phyloP scores from a whole-genome alignment of 2,888 invertebrate genomes.

The Empis stercorea region DNA sequence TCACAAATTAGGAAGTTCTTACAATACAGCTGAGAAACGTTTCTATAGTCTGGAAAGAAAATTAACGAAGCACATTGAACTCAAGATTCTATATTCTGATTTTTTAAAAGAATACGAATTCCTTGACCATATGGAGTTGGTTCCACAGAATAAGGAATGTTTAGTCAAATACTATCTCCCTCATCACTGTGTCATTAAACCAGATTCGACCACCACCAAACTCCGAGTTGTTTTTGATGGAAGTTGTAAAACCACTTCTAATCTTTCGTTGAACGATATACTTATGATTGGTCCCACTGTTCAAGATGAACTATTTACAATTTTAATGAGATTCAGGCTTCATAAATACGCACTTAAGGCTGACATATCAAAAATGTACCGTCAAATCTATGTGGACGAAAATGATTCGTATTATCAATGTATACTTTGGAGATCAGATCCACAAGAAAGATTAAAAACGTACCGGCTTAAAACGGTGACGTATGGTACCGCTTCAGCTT shows the following conservation, averaged over 20 bases:
- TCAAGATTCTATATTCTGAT: constrained; percentile 11
- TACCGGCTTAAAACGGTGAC: constrained; percentile 10
- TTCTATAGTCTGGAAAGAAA: neutral
- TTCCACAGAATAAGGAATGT: neutral
- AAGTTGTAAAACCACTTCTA: constrained; percentile 2
- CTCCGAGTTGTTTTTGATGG: constrained; percentile 6
- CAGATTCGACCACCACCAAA: constrained; percentile 3
- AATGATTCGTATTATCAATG: constrained; percentile 11
- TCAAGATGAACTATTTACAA: constrained; percentile 8
- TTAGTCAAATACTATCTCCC: constrained; percentile 10
- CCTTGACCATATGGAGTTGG: constrained; percentile 13
- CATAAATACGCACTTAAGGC: constrained; percentile 11
- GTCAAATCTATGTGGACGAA: constrained; percentile 12
- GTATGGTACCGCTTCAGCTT: constrained; percentile 9
- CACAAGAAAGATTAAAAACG: neutral
- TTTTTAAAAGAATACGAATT: constrained; percentile 14
- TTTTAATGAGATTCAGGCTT: constrained; percentile 5
- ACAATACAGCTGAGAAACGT: neutral
- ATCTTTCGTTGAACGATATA: constrained; percentile 4
- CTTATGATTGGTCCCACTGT: constrained; percentile 7
- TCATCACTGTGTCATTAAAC: constrained; percentile 12
- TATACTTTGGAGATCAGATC: constrained; percentile 11
- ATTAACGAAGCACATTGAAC: neutral
- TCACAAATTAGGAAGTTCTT: neutral
- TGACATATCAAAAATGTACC: constrained; percentile 18